Evolutionary conservation across 53 echinoderm and acorn worm genomes (phyloP).

Genomic region (Henricia sp.): DNA sequence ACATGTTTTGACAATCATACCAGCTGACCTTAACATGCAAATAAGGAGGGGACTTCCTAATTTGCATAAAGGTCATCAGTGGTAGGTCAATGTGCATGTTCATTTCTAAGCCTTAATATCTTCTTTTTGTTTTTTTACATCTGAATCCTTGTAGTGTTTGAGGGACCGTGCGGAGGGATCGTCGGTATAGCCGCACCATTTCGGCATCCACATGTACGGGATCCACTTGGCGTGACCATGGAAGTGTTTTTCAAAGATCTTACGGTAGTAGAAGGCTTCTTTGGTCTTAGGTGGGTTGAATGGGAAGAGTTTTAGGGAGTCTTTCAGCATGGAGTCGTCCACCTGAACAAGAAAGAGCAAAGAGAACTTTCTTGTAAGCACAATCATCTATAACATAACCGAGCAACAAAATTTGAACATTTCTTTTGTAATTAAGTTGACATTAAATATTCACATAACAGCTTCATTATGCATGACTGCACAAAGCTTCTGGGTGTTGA

Average conservation of each 20-base stretch:
- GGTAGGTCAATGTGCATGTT: no score
- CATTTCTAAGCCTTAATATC: conserved; percentile 15
- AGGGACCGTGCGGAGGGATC: conserved; percentile 92
- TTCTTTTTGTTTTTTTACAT: conserved; percentile 54
- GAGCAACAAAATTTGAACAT: no score
- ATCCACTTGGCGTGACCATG: conserved; percentile 89
- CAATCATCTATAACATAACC: no score
- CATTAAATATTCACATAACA: no score
- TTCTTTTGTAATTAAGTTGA: no score
- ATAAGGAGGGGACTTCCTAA: no score
- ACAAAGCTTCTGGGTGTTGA: no score
- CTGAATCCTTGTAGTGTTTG: conserved; percentile 88
- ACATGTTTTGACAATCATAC: no score
- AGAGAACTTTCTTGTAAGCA: no score
- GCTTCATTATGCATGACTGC: no score
- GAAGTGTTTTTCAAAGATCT: conserved; percentile 88
- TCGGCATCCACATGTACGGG: conserved; percentile 95
- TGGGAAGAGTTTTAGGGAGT: conserved; percentile 75
- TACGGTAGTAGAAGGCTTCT: conserved; percentile 89
- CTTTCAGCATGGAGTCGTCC: conserved; percentile 78
- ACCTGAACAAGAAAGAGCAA: conserved; percentile 79
- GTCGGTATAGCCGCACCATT: conserved; percentile 76
- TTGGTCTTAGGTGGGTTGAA: conserved; percentile 90
- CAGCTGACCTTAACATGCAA: no score
- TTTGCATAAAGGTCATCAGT: no score